A percentile compares a stretch with the other conserved stretches of the same genome.
Evolutionary conservation across 2,113 vertebrate genomes (phyloP).

Genomic region (Scopus umbretta): DNA sequence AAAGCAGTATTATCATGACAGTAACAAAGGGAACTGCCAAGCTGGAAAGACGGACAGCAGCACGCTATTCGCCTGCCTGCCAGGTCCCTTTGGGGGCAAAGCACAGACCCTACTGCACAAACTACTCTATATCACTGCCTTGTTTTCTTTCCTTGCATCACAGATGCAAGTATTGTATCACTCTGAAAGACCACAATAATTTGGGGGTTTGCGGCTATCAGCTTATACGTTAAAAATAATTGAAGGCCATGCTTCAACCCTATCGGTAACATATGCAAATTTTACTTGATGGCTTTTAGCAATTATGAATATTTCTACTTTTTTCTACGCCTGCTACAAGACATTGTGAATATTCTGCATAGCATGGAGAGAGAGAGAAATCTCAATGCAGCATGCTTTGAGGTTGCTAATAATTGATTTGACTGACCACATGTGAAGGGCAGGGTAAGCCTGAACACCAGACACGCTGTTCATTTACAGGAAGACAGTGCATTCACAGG

Average conservation of each 20-base stretch:
- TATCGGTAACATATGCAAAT: background rate
- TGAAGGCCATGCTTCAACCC: background rate
- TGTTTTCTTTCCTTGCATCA: background rate
- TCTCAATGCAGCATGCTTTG: background rate
- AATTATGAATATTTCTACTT: background rate
- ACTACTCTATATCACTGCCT: background rate
- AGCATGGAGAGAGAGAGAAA: background rate
- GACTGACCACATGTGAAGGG: background rate
- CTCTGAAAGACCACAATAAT: background rate
- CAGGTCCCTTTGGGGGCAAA: background rate
- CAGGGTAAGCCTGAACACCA: background rate
- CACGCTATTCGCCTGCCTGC: background rate
- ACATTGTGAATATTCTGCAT: background rate
- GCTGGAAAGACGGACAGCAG: background rate
- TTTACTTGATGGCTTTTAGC: background rate
- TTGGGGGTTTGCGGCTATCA: background rate
- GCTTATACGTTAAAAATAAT: background rate
- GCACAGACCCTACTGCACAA: background rate
- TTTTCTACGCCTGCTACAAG: background rate
- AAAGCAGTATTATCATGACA: background rate
- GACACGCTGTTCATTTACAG: background rate
- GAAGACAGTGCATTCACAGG: background rate
- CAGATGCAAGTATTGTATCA: background rate
- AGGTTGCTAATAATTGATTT: background rate
- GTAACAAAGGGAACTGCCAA: conserved; percentile 15